Base-by-base conservation (phyloP, 2,888 invertebrate genomes). In the Polydesmus complanatus region DNA sequence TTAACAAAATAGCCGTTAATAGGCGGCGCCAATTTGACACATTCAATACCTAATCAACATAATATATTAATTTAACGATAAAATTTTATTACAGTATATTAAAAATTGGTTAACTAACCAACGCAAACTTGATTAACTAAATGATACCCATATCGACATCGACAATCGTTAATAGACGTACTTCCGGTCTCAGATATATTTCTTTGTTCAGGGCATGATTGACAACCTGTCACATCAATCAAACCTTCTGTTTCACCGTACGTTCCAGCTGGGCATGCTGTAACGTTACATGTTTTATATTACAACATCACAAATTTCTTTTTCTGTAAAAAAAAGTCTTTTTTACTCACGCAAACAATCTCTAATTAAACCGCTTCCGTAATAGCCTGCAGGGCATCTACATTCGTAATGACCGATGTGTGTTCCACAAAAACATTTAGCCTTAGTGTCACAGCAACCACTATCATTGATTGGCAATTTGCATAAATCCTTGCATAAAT, bases 361-460 rank as follows among this genome's bases (percentile, higher is more conserved):
- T 55, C 78, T 78, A 64, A 71, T 72, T 1, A 82, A 71, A 1
- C 84, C 84, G 19, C 79, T 78, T 37, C 84, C 84, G 68, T 81
- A 83, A 68, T 78, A 82, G 14, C 85, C 85, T 2, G 78, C 73
- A 50, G 78, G 76, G 66, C 85, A 85, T 23, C 81, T 72, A 67
- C 85, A 85, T n/a, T 80, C 78, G 68, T 83, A 84, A 67, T 82
- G 81, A 1, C 84, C 85, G 0, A 82, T 82, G 21, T 81, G 79
- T 2, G 80, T 81, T 0, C 83, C 83, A 69, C 85, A 85, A 14
- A 79, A 77, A 68, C 84, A 85, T 18, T 76, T 73, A 1, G 84
- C 83, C 61, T 77, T 73, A 11, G 71, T 68, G 69, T 83, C 81
- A 68, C 84, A 85, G 68, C 84, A 84, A 57, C 69, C 68, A n/a